phyloP scores from a whole-genome alignment of 2,113 vertebrate genomes.

The Alethe diademata region DNA sequence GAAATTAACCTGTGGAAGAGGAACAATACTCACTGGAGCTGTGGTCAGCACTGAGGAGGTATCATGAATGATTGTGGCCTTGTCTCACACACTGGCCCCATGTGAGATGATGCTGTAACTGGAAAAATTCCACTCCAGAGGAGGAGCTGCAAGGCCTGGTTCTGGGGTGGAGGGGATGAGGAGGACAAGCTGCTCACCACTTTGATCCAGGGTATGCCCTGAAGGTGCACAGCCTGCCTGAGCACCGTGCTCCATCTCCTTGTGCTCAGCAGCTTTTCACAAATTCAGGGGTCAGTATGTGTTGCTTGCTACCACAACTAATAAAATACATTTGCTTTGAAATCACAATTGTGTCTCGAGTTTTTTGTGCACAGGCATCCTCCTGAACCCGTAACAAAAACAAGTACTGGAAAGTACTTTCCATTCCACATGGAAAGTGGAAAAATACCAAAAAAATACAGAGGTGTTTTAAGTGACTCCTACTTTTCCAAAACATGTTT shows the following conservation, averaged over 20 bases:
- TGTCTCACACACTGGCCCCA: neutral
- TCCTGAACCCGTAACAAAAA: neutral
- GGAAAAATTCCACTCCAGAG: neutral
- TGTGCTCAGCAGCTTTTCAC: neutral
- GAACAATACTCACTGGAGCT: neutral
- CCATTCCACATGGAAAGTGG: neutral
- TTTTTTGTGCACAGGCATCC: neutral
- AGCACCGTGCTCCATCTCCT: neutral
- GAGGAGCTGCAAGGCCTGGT: neutral
- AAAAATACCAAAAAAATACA: neutral
- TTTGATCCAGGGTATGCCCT: neutral
- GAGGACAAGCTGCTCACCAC: neutral
- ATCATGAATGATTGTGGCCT: neutral
- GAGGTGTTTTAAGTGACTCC: neutral
- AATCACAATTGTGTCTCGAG: neutral
- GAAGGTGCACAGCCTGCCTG: neutral
- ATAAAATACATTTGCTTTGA: neutral
- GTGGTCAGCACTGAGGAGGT: neutral
- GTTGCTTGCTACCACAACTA: neutral
- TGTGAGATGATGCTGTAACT: rapidly evolving
- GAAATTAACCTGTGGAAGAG: neutral
- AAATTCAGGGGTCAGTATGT: no score
- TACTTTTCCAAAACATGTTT: neutral
- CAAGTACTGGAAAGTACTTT: neutral
- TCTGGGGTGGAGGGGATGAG: neutral